Base-by-base conservation (phyloP, 2,888 invertebrate species). In the Cryptus armator region DNA sequence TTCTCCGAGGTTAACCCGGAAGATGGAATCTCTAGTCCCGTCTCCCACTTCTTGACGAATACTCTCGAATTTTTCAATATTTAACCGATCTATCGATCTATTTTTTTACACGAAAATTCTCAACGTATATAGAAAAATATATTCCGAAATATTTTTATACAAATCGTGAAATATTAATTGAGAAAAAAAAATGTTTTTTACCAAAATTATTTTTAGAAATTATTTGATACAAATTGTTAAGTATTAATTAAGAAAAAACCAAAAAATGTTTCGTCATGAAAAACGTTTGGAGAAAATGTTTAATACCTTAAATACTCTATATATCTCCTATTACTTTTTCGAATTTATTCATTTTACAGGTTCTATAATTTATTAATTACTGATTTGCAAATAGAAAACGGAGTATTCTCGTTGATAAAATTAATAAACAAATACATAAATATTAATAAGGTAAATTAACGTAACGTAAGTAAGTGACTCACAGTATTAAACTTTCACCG, bases 1-100 rank as follows among this genome's bases (percentile, higher is more conserved):
- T 81, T 81, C 78, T 84, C 81, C 48, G 44, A 6, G 16, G 16
- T 48, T 32, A 29, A 24, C 48, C 48, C 62, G 74, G 29, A 62
- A 62, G 48, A 62, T 74, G 48, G 46, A 62, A 48, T 62, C 62
- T 62, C 74, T 16, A 16, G 29, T 74, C 32, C 44, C 29, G 46
- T 32, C 29, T 37, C 44, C 29, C 62, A 16, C 62, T 64, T 10
- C 9, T 29, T 32, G 2, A 29, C 2, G 16, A 10, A 4, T 2
- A 16, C 62, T 29, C 29, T 32, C 48, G 10, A 24, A 59, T 32
- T 46, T 37, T 10, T 32, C 14, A 10, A 12, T 62, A 14, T 2
- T 16, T 14, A 19, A 3, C 19, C 37, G 16, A 29, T 44, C 59
- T 44, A 29, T 46, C 32, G 16, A 44, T 46, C n/a, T n/a, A n/a